Conservation (phyloP, 2,888 invertebrate species). For the Abrostola triplasia region DNA sequence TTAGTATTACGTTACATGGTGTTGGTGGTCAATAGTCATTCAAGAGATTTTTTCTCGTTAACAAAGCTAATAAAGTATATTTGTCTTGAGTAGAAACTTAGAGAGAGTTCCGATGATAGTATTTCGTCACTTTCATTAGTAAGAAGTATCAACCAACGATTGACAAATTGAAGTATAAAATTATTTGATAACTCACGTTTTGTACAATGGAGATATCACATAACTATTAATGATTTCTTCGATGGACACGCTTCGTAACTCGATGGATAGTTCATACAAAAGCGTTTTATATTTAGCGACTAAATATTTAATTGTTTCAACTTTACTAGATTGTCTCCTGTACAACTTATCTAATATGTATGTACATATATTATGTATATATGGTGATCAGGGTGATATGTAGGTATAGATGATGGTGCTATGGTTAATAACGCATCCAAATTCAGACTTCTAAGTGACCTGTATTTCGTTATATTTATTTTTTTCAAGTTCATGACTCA, state of each 20-base stretch:
- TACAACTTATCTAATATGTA: too few species aligned
- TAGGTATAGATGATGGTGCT: too few species aligned
- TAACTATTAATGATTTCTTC: constrained; percentile 44
- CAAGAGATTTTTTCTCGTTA: constrained; percentile 15
- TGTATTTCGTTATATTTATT: too few species aligned
- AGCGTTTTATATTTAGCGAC: too few species aligned
- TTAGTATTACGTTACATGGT: constrained; percentile 6
- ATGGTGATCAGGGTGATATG: too few species aligned
- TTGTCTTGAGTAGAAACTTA: constrained; percentile 54
- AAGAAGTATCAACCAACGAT: constrained; percentile 48
- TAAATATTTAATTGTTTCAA: too few species aligned
- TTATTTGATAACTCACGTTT: constrained; percentile 39
- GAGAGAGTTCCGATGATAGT: constrained; percentile 57
- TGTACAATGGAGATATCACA: constrained; percentile 45
- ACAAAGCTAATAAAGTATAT: constrained; percentile 47
- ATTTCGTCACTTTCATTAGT: constrained; percentile 51
- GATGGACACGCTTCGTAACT: constrained; percentile 10
- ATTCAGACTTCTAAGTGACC: too few species aligned
- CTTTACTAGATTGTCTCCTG: too few species aligned
- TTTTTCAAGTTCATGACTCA: too few species aligned
- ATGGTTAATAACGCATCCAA: too few species aligned
- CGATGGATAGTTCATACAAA: too few species aligned
- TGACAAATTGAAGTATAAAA: constrained; percentile 52
- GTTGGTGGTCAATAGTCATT: not conserved
- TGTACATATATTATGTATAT: too few species aligned